Percentiles rank a stretch among this genome's conserved stretches.
Evolutionary conservation across 2,888 invertebrate genomes (phyloP).

Genomic region (Limulus polyphemus): DNA sequence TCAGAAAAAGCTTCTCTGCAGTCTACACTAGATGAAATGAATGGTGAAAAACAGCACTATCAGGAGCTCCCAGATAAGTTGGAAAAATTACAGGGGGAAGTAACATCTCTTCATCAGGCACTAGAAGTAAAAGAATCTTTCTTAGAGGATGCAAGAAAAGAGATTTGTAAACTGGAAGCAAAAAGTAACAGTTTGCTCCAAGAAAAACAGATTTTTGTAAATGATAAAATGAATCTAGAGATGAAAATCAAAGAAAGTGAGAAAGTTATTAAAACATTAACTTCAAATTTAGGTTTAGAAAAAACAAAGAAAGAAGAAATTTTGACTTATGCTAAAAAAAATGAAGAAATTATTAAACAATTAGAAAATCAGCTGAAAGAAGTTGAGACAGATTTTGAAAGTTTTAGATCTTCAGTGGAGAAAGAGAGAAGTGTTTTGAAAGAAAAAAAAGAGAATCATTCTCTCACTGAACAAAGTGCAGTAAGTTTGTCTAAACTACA

Average conservation of each 20-base stretch:
- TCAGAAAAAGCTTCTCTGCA: background rate
- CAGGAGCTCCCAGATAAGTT: conserved; percentile 4
- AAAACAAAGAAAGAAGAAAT: conserved; percentile 63
- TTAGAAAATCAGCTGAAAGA: conserved; percentile 28
- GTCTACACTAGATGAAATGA: background rate
- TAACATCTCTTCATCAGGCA: background rate
- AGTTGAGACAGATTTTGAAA: conserved; percentile 5
- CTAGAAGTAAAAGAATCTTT: background rate
- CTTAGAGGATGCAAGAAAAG: background rate
- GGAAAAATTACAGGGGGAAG: conserved; percentile 3
- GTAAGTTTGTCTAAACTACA: too few relatives aligned
- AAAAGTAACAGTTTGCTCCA: conserved; percentile 2
- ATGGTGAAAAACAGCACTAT: conserved; percentile 5
- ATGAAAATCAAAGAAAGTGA: conserved; percentile 4
- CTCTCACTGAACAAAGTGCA: too few relatives aligned
- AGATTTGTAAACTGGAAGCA: conserved; percentile 3
- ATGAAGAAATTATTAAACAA: conserved; percentile 47
- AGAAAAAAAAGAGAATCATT: background rate
- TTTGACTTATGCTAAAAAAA: conserved; percentile 68
- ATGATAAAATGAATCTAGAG: background rate
- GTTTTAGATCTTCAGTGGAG: background rate
- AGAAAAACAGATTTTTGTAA: background rate
- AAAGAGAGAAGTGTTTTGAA: too few relatives aligned
- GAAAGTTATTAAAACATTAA: conserved; percentile 33
- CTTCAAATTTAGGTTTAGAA: conserved; percentile 49